Percentiles rank a stretch among this genome's conserved stretches.
These are phyloP conservation scores for Enteromius viviparus DNA, from an alignment of 2,797 vertebrate species.

Conservation along the genomic window DNA sequence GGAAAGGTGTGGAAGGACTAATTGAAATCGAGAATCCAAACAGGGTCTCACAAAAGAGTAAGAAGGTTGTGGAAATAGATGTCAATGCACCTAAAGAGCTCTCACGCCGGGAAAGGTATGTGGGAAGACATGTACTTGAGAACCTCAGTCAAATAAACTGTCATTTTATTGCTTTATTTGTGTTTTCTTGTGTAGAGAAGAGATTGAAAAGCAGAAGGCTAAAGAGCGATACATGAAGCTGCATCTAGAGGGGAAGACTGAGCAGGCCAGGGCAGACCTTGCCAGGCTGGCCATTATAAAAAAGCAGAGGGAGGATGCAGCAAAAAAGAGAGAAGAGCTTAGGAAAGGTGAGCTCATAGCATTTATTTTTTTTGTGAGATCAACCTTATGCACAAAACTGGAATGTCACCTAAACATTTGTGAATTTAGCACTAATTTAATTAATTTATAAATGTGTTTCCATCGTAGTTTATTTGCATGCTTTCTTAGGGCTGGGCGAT, in stretches of 20 bases:
- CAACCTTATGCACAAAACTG: neutral
- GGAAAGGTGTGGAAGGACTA: constrained; percentile 80
- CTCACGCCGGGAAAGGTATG: constrained; percentile 80
- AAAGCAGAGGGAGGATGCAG: constrained; percentile 83
- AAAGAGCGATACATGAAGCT: constrained; percentile 85
- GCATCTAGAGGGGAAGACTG: constrained; percentile 83
- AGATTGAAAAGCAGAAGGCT: constrained; percentile 84
- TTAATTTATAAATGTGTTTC: neutral
- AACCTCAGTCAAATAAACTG: neutral
- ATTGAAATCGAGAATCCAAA: constrained; percentile 86
- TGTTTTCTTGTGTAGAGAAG: constrained; percentile 70
- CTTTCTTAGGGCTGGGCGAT: neutral
- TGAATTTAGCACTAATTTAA: neutral
- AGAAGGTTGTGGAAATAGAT: constrained; percentile 79
- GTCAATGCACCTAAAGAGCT: constrained; percentile 75
- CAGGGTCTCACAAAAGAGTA: constrained; percentile 79
- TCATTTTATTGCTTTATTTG: neutral
- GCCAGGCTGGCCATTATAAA: constrained; percentile 84
- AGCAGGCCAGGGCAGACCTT: constrained; percentile 81
- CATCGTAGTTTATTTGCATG: neutral
- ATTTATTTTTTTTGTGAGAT: neutral
- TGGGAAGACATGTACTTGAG: neutral
- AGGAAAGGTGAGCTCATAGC: constrained; percentile 51
- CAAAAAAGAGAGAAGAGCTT: constrained; percentile 77
- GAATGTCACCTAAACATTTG: neutral